Conservation (phyloP, 2,113 vertebrate species). For the Alouatta palliata region DNA sequence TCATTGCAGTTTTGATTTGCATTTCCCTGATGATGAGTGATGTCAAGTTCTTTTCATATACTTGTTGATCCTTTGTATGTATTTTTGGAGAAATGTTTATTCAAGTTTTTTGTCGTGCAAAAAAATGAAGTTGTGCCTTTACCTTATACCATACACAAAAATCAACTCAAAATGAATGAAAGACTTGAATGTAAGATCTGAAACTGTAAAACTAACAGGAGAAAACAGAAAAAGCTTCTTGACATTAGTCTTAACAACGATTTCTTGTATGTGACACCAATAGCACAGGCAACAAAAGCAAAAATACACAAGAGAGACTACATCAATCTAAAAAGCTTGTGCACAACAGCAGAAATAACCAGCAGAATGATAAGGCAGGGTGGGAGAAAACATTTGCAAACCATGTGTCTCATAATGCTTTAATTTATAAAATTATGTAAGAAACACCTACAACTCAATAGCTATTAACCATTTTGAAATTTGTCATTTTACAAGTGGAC, state of each 20-base stretch:
- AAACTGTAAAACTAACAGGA: background rate
- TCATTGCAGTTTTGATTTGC: background rate
- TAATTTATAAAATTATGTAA: background rate
- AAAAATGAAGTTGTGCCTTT: background rate
- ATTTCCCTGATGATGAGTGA: background rate
- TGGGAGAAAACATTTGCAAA: background rate
- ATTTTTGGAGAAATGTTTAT: background rate
- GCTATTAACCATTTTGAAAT: background rate
- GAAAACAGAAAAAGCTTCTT: background rate
- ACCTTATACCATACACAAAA: background rate
- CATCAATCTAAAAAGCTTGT: background rate
- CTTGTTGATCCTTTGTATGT: background rate
- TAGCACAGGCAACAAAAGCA: background rate
- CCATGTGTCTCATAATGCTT: background rate
- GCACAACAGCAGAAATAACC: background rate
- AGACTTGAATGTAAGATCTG: background rate
- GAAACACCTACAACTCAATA: background rate
- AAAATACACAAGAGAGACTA: background rate
- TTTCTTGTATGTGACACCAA: background rate
- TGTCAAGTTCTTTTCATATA: background rate
- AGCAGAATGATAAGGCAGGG: background rate
- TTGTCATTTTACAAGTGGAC: background rate
- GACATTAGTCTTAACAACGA: background rate
- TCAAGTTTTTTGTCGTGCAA: background rate
- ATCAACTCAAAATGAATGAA: background rate